Conservation (phyloP, 2,797 vertebrate genomes). For the Tiaroga cobitis region DNA sequence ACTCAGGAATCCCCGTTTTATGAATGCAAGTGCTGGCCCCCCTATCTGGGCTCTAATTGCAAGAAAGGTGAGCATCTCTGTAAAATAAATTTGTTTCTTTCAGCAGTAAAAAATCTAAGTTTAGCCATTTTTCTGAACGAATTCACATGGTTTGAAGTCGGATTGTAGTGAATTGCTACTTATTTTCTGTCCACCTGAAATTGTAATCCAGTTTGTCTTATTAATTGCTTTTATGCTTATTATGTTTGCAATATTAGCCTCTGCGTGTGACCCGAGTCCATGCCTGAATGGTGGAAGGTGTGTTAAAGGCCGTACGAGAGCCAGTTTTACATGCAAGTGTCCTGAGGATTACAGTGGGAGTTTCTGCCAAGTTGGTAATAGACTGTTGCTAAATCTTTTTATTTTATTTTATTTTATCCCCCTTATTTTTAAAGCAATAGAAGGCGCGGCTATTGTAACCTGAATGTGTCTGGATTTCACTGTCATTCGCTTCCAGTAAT, state of each 20-base stretch:
- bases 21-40: slow-evolving; percentile 71
- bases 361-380: slow-evolving; percentile 73
- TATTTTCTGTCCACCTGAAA: neutral
- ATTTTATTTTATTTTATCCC: neutral
- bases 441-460: neutral
- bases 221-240: slow-evolving; percentile 4
- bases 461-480: neutral
- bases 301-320: slow-evolving; percentile 48
- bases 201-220: neutral
- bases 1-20: slow-evolving; percentile 65
- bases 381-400: neutral
- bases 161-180: neutral
- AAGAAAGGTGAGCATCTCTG: slow-evolving; percentile 61
- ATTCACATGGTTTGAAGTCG: neutral
- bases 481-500: neutral
- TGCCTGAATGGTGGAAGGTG: slow-evolving; percentile 72
- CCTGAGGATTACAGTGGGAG: slow-evolving; percentile 61
- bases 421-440: neutral
- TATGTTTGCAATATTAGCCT: slow-evolving; percentile 53
- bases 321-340: slow-evolving; percentile 65
- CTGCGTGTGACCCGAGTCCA: slow-evolving; percentile 66
- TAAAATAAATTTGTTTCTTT: neutral
- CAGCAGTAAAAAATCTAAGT: neutral
- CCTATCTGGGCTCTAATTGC: slow-evolving; percentile 67
- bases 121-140: neutral